Evolutionary conservation across 2,888 invertebrate species (phyloP), one percentile per base, ranked within the genome.

Genomic region (Periphyllus acericola): DNA sequence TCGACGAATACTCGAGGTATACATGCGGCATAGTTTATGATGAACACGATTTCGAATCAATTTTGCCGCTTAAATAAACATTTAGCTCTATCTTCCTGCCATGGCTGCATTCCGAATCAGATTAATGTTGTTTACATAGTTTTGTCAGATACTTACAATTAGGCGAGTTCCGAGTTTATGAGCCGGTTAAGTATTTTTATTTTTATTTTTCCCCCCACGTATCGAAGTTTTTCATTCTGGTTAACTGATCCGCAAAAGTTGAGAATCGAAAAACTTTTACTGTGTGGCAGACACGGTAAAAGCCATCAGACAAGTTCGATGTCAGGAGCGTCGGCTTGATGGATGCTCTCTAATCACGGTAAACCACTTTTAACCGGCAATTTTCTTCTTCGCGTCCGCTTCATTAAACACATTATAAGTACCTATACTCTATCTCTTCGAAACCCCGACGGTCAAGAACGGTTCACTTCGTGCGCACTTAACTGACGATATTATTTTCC

Each of bases 301-400:
- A 74, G 81, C 87, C 81, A 87, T 87, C 87, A 75, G 87, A 87
- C 87, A 74, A 87, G 87, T 87, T 87, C 87, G 87, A 87, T 81
- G 74, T 87, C 87, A 66, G 87, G 60, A 87, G 87, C 75, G 81
- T 81, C 87, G 80, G 87, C 74, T 89, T 89, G 89, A 89, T 89
- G 89, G 89, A 89, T 89, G 89, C 87, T 87, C 89, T 89, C 89
- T 89, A 89, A 89, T 89, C 89, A 89, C 89, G 89, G 89, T 87
- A 89, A 87, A 89, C 89, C 83, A 87, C 89, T 87, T 89, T 89
- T 83, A 87, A 89, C 89, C 87, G 87, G 76, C 83, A 89, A 87
- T 81, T 87, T 81, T 87, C 74, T 87, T 21, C 60, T 81, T 34
- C 46, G n/a, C 34, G 32, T 34, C 74, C 46, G 46, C 87, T 75